These are phyloP conservation scores for Buteo buteo DNA, from an alignment of 2,113 vertebrate genomes.

Conservation along the genomic window DNA sequence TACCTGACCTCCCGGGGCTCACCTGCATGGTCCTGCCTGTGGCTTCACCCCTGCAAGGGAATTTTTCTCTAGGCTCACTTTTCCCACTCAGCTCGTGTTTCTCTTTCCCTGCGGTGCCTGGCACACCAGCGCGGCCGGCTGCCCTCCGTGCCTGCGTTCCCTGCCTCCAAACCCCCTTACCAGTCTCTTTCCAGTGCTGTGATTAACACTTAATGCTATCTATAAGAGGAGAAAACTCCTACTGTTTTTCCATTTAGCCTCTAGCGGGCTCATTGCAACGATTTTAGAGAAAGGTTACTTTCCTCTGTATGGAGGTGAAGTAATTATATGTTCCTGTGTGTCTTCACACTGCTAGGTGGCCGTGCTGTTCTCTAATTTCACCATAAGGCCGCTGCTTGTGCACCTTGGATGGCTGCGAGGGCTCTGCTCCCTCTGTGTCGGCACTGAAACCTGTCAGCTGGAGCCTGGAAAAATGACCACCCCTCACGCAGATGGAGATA, in stretches of 20 bases:
- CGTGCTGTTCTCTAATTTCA: not conserved
- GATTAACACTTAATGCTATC: constrained; percentile 17
- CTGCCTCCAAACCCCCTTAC: not conserved
- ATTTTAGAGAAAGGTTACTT: constrained; percentile 23
- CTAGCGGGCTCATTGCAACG: not conserved
- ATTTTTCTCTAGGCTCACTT: not conserved
- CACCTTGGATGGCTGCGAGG: not conserved
- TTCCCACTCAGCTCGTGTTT: not conserved
- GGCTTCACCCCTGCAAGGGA: not conserved
- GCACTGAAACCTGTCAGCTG: constrained; percentile 5
- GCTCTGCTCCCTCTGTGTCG: not conserved
- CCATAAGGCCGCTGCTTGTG: not conserved
- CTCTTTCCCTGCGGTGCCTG: not conserved
- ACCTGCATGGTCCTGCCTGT: not conserved
- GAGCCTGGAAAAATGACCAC: not conserved
- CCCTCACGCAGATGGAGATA: not conserved
- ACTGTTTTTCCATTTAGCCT: constrained; percentile 46
- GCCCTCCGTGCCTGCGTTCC: not conserved
- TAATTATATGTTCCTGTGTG: constrained; percentile 34
- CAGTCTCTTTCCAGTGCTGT: not conserved
- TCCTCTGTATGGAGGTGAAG: constrained; percentile 1
- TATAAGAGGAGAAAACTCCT: constrained; percentile 10
- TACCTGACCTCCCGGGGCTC: not conserved
- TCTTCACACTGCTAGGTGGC: not conserved
- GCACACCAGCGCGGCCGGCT: fast-evolving